phyloP scores from a whole-genome alignment of 64 coral and sea anemone genomes.

The Acropora yongei region DNA sequence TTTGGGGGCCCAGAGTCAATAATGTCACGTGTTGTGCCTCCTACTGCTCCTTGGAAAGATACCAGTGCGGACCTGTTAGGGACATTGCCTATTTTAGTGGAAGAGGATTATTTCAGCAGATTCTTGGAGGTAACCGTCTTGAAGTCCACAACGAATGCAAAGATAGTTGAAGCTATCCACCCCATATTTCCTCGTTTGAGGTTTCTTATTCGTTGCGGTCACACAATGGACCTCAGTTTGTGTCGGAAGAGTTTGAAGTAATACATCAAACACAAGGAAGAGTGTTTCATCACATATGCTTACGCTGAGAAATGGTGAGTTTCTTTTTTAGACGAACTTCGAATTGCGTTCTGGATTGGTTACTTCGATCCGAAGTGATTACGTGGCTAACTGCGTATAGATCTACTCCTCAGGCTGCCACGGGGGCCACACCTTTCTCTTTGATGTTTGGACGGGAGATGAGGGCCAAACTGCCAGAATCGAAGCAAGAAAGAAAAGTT shows the following conservation, averaged over 20 bases:
- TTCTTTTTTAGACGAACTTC: neutral
- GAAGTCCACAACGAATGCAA: neutral
- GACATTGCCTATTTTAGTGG: neutral
- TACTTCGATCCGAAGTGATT: neutral
- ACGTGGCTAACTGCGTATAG: neutral
- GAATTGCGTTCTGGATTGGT: neutral
- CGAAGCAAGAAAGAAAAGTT: neutral
- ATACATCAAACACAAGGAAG: neutral
- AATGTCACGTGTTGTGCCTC: neutral
- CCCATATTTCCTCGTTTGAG: conserved; percentile 25
- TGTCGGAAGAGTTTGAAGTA: conserved; percentile 1
- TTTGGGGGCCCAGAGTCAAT: no score
- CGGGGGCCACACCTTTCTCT: neutral
- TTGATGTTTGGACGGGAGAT: conserved; percentile 21
- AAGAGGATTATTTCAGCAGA: neutral
- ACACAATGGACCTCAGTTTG: conserved; percentile 44
- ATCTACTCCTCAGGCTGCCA: conserved; percentile 4
- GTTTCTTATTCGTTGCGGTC: conserved; percentile 10
- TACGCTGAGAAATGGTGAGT: no score
- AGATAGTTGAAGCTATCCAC: neutral
- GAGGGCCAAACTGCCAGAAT: neutral
- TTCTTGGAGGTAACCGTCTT: neutral
- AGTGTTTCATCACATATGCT: neutral
- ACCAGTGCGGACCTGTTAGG: neutral
- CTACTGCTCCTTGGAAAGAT: neutral